Conservation (phyloP, 2,113 vertebrate species). For the Rhinopomastus cyanomelas region DNA sequence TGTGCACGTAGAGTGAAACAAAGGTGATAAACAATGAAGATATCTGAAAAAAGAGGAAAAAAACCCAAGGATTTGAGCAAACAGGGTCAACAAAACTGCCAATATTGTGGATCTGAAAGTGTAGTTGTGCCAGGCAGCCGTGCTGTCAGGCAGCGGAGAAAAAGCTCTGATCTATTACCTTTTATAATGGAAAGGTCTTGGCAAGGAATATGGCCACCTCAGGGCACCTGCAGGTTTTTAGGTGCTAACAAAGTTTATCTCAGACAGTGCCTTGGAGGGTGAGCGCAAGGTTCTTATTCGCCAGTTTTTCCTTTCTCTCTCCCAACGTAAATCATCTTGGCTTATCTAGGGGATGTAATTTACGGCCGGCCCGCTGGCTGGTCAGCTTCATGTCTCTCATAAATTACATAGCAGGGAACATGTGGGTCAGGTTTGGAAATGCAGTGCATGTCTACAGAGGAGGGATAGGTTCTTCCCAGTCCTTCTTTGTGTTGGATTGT, state of each 20-base stretch:
- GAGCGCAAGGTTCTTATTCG: background rate
- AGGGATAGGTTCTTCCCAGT: background rate
- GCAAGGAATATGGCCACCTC: background rate
- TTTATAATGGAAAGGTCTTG: background rate
- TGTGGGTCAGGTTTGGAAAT: constrained; percentile 59
- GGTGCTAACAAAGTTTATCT: background rate
- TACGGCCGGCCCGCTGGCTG: constrained; percentile 16
- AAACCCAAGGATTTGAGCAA: background rate
- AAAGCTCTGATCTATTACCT: background rate
- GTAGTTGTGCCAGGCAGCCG: background rate
- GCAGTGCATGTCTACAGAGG: background rate
- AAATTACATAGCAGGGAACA: constrained; percentile 62
- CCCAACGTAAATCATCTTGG: background rate
- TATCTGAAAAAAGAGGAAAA: background rate
- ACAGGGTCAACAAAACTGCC: background rate
- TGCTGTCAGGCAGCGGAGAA: background rate
- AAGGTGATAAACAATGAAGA: background rate
- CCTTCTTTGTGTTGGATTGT: background rate
- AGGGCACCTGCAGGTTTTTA: background rate
- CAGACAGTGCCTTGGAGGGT: background rate
- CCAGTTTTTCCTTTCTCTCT: background rate
- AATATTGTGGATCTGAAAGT: background rate
- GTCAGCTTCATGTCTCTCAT: constrained; percentile 38
- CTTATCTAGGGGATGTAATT: constrained; percentile 45
- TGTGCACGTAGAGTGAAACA: background rate